Evolutionary conservation across 2,888 invertebrate genomes (phyloP).

Genomic region (Diaphora mendica): DNA sequence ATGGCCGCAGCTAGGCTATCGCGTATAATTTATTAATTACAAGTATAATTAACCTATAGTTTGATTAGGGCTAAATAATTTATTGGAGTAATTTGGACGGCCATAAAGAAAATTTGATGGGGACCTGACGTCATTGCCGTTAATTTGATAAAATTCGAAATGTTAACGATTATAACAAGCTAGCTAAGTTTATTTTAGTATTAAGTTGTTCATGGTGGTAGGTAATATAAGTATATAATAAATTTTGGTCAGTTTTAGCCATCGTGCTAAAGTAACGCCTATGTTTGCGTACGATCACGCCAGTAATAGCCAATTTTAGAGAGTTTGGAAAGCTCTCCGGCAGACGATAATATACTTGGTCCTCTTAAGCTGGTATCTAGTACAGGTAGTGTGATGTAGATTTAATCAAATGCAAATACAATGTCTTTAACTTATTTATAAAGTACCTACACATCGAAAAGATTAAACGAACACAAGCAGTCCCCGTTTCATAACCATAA

Average conservation of each 20-base stretch:
- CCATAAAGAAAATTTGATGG: constrained; percentile 58
- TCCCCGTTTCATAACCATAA: no score
- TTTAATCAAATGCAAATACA: neutral
- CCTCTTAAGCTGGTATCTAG: neutral
- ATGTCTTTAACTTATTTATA: no score
- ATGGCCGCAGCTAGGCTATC: constrained; percentile 42
- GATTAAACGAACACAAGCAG: no score
- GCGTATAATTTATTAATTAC: constrained; percentile 59
- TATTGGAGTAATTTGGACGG: constrained; percentile 56
- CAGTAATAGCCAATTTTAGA: neutral
- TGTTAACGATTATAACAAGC: constrained; percentile 24
- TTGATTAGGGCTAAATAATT: constrained; percentile 62
- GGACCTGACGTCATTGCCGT: constrained; percentile 38
- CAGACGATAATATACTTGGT: neutral
- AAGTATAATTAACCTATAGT: constrained; percentile 61
- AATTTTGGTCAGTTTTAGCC: neutral
- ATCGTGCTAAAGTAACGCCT: neutral
- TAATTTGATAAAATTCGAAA: constrained; percentile 38
- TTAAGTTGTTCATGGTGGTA: neutral
- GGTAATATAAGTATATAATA: neutral
- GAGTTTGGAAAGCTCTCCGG: neutral
- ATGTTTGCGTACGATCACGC: neutral
- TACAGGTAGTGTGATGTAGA: neutral
- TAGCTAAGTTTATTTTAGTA: constrained; percentile 1
- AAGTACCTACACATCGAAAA: no score